phyloP scores from a whole-genome alignment of 2,113 vertebrate genomes.

The Heterocephalus glaber region DNA sequence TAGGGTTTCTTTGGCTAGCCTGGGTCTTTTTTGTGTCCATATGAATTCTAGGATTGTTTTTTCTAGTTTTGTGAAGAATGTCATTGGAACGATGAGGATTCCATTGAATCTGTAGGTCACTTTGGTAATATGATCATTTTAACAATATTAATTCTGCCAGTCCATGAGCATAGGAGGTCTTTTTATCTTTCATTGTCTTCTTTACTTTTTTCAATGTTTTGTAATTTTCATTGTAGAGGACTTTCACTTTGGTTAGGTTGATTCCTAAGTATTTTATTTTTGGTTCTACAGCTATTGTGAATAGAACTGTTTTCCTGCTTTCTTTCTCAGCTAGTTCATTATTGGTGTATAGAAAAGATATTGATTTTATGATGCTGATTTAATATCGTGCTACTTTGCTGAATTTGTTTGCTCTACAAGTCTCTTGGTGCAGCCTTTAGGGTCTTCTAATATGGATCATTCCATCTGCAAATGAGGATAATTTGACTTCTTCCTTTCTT shows the following conservation, averaged over 20 bases:
- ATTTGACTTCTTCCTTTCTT: not conserved
- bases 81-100: not conserved
- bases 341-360: not conserved
- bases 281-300: not conserved
- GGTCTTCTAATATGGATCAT: not conserved
- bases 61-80: not conserved
- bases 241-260: not conserved
- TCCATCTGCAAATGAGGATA: not conserved
- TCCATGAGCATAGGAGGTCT: not conserved
- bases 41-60: not conserved
- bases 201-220: not conserved
- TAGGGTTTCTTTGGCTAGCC: not conserved
- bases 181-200: not conserved
- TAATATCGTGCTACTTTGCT: not conserved
- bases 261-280: not conserved
- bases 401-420: not conserved
- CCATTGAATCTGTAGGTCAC: not conserved
- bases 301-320: not conserved
- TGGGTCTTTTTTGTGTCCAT: not conserved
- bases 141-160: not conserved
- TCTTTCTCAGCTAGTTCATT: not conserved
- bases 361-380: not conserved
- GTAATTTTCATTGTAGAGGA: not conserved
- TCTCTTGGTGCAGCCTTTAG: not conserved
- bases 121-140: not conserved